Conservation (phyloP, 2,797 vertebrate species). For the Lerista edwardsae region DNA sequence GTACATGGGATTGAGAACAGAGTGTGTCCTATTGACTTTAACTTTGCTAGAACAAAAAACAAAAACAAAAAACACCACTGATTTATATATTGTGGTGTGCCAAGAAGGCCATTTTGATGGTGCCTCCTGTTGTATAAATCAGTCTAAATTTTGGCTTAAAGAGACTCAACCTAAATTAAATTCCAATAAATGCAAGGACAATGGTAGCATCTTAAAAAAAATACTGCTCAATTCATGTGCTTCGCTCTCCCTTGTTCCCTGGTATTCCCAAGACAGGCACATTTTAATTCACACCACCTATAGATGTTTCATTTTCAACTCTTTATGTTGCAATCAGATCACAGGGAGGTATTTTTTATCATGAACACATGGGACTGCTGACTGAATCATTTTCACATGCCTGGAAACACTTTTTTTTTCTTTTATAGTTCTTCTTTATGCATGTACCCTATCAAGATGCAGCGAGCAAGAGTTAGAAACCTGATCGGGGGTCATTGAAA, state of each 20-base stretch:
- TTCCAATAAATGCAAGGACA: constrained; percentile 31
- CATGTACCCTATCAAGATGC: constrained; percentile 25
- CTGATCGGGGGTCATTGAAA: constrained; percentile 41
- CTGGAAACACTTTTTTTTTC: constrained; percentile 20
- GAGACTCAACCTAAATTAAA: constrained; percentile 18
- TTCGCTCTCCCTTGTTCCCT: background rate
- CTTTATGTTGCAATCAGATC: constrained; percentile 49
- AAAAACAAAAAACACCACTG: constrained; percentile 14
- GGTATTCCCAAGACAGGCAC: constrained; percentile 24
- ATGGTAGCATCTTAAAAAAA: background rate
- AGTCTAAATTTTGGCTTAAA: constrained; percentile 1
- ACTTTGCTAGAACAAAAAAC: too few relatives aligned
- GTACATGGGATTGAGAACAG: background rate
- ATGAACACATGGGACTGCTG: constrained; percentile 24
- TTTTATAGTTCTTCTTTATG: constrained; percentile 33
- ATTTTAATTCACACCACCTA: constrained; percentile 39
- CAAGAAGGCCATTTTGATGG: constrained; percentile 6
- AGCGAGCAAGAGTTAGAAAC: constrained; percentile 36
- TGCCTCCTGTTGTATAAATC: background rate
- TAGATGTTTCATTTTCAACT: constrained; percentile 55
- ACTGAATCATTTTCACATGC: constrained; percentile 42
- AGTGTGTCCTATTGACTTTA: background rate
- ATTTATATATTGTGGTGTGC: constrained; percentile 11
- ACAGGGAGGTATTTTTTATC: constrained; percentile 41
- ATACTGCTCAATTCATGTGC: background rate